These are phyloP conservation scores for Phoebastria nigripes DNA, from an alignment of 2,797 vertebrate genomes.

Conservation along the genomic window DNA sequence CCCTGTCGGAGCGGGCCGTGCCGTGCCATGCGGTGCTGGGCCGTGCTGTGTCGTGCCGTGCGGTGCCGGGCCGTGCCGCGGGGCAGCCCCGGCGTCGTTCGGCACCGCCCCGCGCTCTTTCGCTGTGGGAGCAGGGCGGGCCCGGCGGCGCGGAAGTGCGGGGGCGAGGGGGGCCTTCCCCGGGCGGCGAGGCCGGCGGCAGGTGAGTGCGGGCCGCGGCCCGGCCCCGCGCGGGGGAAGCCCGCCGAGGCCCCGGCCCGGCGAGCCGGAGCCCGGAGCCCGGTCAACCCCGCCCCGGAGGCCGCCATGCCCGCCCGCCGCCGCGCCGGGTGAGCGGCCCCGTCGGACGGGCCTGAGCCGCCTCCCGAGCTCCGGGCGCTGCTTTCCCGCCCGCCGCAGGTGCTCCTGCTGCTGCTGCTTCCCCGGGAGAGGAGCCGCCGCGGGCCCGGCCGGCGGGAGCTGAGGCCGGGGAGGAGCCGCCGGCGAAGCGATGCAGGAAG, in stretches of 20 bases:
- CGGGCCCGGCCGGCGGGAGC: not conserved
- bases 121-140: not conserved
- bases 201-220: not conserved
- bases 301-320: not conserved
- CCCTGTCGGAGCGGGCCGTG: too few relatives aligned
- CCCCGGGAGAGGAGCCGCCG: not conserved
- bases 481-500: constrained; percentile 39
- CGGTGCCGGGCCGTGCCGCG: too few relatives aligned
- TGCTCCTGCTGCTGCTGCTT: not conserved
- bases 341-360: not conserved
- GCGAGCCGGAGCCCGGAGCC: not conserved
- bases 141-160: not conserved
- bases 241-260: not conserved
- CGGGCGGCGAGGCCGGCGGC: not conserved
- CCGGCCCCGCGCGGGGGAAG: not conserved
- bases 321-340: not conserved
- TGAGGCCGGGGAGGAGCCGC: not conserved
- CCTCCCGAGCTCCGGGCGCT: not conserved
- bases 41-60: too few relatives aligned
- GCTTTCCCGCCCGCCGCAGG: not conserved
- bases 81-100: not conserved
- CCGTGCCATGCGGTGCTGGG: too few relatives aligned
- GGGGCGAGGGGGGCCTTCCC: not conserved
- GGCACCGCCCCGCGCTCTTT: not conserved
- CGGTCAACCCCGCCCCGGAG: not conserved